Base-by-base conservation (phyloP, 2,888 invertebrate genomes). In the Cephus pygmeus region DNA sequence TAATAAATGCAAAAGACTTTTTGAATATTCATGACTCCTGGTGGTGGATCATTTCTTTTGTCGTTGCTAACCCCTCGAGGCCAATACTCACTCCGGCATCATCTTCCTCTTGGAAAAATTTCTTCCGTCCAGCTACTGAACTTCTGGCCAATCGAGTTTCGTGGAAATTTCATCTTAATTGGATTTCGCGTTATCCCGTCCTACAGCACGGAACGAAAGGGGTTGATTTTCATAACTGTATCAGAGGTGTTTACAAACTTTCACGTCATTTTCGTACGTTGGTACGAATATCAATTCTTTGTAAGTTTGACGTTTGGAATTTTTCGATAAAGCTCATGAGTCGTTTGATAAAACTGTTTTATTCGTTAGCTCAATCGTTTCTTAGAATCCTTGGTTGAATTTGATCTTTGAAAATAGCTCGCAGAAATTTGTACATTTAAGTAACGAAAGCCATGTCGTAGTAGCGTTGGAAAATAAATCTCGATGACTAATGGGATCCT, bases 1-100 rank as follows among this genome's bases (percentile, higher is more conserved):
- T 88, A 89, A 89, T 89, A 88, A 89, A 89, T 89, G 89, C 89
- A 89, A 88, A 89, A 85, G 80, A 81, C 75, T 75, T 79, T 79
- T 81, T 88, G 89, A 88, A 89, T 89, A 89, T 89, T 89, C 89
- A 89, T 88, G 83, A 76, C 77, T 81, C 23, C 23, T 56, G 78
- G 77, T 84, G 83, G 83, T 81, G 83, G 85, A 86, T 86, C 85
- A 87, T 86, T 88, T 87, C 88, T 88, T 88, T 88, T 89, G 87
- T 88, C 88, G 87, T 85, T 82, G 80, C 79, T 75, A 75, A 77
- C 68, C 71, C 40, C 73, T 75, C 77, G 69, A 69, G 68, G 9
- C 74, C 35, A 11, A 34, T n/a, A 34, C 23, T 76, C 40, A 12
- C 35, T 71, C 69, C 56, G 56, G 3, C 23, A 56, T 23, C 56